Base-by-base conservation (phyloP, 2,113 vertebrate species). In the Ranitomeya variabilis region DNA sequence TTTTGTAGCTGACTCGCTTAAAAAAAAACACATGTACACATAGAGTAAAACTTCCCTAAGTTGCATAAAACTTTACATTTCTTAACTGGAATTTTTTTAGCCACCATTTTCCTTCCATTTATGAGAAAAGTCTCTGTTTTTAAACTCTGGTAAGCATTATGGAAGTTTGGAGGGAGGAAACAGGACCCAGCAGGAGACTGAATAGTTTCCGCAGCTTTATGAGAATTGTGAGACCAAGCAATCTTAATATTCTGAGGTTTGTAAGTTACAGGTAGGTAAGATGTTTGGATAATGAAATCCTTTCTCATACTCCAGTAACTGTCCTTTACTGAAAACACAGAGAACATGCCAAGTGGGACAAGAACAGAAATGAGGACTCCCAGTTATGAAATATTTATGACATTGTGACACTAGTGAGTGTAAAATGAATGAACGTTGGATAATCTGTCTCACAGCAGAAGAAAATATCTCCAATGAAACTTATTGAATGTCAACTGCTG, bases 351-450 rank as follows among this genome's bases (percentile, higher is more conserved):
- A 95, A 94, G 95, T 95, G 91, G 95, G 95, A 96, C 93, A 94
- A 95, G 95, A 94, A 94, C 95, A 95, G 95, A 95, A 95, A 95
- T 95, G 95, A 96, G 96, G 96, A 96, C 96, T 97, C 96, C 96
- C 96, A 95, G 95, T 96, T 95, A 96, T 98, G 95, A 99, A 99
- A 99, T 97, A 99, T 99, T 99, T 98, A 98, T 98, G 96, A 97
- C 96, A 95, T 95, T 96, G 95, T 95, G 95, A 98, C 94, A 95
- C 94, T 91, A 89, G 93, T 95, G 94, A 94, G 94, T 94, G 93
- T 93, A 95, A 93, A 92, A 95, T 96, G 96, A 66, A 26, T 10
- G 31, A 96, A 97, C 95, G 96, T 95, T 95, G 94, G 95, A 93
- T 96, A 94, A 96, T 95, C 95, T 95, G n/a, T 94, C 94, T 94